phyloP scores from a whole-genome alignment of 1,140 invertebrate species.

The Drosophila repletoides region DNA sequence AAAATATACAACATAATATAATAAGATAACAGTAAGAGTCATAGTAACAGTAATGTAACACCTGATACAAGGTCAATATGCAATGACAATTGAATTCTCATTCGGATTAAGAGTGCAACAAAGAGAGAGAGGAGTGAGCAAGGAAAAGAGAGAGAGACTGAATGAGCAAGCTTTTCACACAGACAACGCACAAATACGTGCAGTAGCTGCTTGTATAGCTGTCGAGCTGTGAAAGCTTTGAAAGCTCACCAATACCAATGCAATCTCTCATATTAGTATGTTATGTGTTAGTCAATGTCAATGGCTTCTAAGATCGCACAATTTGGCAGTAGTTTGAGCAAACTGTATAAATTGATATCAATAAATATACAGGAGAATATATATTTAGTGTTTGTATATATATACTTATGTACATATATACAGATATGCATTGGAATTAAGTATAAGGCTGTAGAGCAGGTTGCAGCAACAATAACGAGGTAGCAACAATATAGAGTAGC shows the following conservation, averaged over 20 bases:
- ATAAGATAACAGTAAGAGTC: neutral
- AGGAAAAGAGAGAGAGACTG: neutral
- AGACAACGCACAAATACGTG: neutral
- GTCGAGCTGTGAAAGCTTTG: constrained; percentile 2
- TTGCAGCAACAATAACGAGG: constrained; percentile 1
- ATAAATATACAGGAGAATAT: too few species aligned
- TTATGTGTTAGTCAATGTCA: constrained; percentile 24
- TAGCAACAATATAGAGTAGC: neutral
- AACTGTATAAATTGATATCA: constrained; percentile 41
- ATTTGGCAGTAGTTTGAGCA: too few species aligned
- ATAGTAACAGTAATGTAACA: neutral
- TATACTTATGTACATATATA: constrained; percentile 35
- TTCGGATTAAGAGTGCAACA: constrained; percentile 10
- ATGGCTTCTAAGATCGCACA: too few species aligned
- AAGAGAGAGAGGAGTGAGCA: neutral
- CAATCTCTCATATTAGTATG: constrained; percentile 26
- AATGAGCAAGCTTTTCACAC: neutral
- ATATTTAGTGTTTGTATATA: too few species aligned
- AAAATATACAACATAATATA: constrained; percentile 20
- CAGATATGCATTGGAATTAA: constrained; percentile 20
- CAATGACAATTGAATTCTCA: constrained; percentile 5
- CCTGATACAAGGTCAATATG: constrained; percentile 15
- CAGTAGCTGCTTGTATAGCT: neutral
- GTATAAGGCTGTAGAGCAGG: neutral
- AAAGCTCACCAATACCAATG: constrained; percentile 33